phyloP scores from a whole-genome alignment of 2,888 invertebrate species.

The Lithophane ornitopus region DNA sequence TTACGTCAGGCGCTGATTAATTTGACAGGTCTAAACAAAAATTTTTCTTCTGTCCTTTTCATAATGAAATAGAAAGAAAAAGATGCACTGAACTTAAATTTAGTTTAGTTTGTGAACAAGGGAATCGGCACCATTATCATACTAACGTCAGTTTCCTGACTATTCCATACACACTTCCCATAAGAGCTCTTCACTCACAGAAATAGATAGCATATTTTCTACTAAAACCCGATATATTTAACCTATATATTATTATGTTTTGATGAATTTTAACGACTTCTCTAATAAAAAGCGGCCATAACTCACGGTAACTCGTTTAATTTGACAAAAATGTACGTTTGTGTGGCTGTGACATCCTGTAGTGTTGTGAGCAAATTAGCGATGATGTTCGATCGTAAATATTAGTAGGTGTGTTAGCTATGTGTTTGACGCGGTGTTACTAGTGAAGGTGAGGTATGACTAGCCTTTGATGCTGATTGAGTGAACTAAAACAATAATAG shows the following conservation, averaged over 20 bases:
- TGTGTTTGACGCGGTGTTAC: conserved; percentile 6
- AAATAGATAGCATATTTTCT: conserved; percentile 43
- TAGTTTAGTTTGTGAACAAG: too few relatives aligned
- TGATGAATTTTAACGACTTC: conserved; percentile 59
- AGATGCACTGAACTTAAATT: too few relatives aligned
- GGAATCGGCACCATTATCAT: too few relatives aligned
- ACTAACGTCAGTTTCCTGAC: conserved; percentile 15
- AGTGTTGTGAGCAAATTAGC: conserved; percentile 60
- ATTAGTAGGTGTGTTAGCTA: conserved; percentile 46
- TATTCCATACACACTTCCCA: conserved; percentile 17
- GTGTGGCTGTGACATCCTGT: conserved; percentile 57
- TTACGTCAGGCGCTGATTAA: too few relatives aligned
- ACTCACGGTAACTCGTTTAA: conserved; percentile 56
- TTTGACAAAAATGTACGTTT: conserved; percentile 61
- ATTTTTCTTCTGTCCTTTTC: too few relatives aligned
- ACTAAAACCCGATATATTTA: conserved; percentile 54
- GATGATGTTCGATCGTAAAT: conserved; percentile 55
- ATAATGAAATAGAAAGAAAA: too few relatives aligned
- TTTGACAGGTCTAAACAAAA: too few relatives aligned
- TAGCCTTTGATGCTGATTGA: conserved; percentile 2
- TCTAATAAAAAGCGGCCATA: conserved; percentile 62
- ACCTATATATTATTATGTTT: conserved; percentile 52
- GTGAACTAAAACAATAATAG: not conserved
- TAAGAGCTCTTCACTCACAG: conserved; percentile 7
- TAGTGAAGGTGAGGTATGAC: not conserved